phyloP scores from a whole-genome alignment of 2,797 vertebrate species.

The Halcyon smyrnensis region DNA sequence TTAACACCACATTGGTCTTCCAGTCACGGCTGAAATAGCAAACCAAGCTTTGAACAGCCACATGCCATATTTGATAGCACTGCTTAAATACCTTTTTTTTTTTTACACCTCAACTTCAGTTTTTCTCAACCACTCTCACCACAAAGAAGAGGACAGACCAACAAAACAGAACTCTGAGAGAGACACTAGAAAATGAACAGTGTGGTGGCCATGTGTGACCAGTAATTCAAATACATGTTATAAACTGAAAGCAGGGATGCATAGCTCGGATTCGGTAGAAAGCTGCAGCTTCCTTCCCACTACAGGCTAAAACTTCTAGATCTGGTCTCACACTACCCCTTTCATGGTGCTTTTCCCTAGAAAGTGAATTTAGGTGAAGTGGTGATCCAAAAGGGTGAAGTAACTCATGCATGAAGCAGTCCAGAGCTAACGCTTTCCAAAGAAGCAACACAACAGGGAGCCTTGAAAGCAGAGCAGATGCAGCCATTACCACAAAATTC shows the following conservation, averaged over 20 bases:
- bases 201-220: accelerated
- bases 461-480: not conserved
- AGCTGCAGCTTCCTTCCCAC: not conserved
- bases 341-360: not conserved
- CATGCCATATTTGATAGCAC: not conserved
- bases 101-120: not conserved
- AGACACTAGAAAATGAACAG: not conserved
- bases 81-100: not conserved
- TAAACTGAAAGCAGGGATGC: not conserved
- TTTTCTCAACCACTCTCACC: not conserved
- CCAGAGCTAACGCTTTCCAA: not conserved
- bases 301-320: not conserved
- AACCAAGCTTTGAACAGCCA: not conserved
- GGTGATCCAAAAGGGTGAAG: not conserved
- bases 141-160: not conserved
- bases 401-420: not conserved
- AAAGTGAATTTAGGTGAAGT: not conserved
- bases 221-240: not conserved
- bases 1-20: not conserved
- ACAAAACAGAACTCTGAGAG: not conserved
- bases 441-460: not conserved
- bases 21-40: accelerated
- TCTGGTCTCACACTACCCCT: not conserved
- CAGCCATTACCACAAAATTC: not conserved
- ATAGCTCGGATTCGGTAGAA: not conserved